Percentiles rank a stretch among this genome's conserved stretches.
These are phyloP conservation scores for Parnassius orleans DNA, from an alignment of 2,888 invertebrate species.

Conservation along the genomic window DNA sequence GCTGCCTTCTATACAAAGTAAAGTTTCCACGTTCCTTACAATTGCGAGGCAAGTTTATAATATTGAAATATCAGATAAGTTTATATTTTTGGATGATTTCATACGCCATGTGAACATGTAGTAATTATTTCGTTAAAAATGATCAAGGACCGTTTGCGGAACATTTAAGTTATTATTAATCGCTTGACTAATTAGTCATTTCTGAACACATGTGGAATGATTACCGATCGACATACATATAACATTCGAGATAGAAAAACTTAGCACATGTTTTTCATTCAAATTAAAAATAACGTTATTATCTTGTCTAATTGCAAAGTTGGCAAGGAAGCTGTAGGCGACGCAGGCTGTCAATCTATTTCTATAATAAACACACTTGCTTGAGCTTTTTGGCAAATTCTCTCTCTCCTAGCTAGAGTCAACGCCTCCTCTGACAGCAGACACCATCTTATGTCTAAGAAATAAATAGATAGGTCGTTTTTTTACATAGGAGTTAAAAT, in stretches of 20 bases:
- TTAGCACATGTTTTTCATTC: constrained; percentile 43
- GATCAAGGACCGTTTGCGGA: constrained; percentile 12
- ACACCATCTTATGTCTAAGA: constrained; percentile 57
- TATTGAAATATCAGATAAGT: constrained; percentile 18
- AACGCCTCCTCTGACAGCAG: constrained; percentile 71
- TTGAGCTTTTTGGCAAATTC: constrained; percentile 67
- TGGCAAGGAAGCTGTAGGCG: constrained; percentile 70
- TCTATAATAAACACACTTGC: constrained; percentile 61
- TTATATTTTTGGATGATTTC: constrained; percentile 16
- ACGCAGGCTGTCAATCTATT: constrained; percentile 67
- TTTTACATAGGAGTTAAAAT: constrained; percentile 54
- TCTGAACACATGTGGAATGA: constrained; percentile 31
- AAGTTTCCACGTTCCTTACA: constrained; percentile 39
- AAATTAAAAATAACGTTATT: constrained; percentile 48
- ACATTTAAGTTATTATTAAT: constrained; percentile 13
- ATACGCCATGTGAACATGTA: constrained; percentile 2
- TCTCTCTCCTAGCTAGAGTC: constrained; percentile 62
- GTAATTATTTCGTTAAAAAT: constrained; percentile 12
- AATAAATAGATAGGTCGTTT: constrained; percentile 47
- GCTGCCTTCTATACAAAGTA: constrained; percentile 57
- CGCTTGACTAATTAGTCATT: constrained; percentile 18
- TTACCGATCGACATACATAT: constrained; percentile 51
- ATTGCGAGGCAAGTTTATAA: constrained; percentile 16
- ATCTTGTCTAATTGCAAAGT: constrained; percentile 74
- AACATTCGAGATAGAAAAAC: constrained; percentile 51